Conservation (phyloP, 2,797 vertebrate species). For the Ctenochaetus hawaiiensis region DNA sequence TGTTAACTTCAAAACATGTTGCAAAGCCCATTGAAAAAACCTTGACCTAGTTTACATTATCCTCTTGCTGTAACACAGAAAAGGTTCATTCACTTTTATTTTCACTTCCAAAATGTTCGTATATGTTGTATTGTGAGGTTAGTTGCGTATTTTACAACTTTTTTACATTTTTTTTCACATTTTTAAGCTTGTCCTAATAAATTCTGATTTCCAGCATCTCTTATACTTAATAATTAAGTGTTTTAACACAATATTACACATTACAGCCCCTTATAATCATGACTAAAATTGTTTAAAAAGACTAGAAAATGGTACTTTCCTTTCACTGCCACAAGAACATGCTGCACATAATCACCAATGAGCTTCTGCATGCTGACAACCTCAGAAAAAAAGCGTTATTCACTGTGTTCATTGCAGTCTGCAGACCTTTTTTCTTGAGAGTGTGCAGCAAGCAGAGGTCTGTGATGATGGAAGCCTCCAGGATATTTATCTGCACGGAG, state of each 20-base stretch:
- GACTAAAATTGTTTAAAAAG: not conserved
- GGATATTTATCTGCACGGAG: slow-evolving; percentile 11
- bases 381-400: not conserved
- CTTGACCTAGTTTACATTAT: no score
- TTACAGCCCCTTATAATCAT: no score
- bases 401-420: not conserved
- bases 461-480: not conserved
- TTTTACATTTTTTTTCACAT: not conserved
- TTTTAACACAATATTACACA: no score
- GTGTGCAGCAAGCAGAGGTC: not conserved
- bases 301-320: not conserved
- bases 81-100: not conserved
- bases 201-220: not conserved
- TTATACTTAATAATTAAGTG: no score
- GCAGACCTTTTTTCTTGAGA: slow-evolving; percentile 25
- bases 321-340: not conserved
- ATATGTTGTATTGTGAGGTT: no score
- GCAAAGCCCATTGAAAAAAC: no score
- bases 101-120: not conserved
- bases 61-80: no score
- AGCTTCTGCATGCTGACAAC: no score
- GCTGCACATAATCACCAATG: not conserved
- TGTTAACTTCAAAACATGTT: no score
- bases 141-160: not conserved
- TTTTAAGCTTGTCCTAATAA: not conserved